Evolutionary conservation across 2,888 invertebrate genomes (phyloP), one percentile per base, ranked within the genome.

Genomic region (Troides helena): DNA sequence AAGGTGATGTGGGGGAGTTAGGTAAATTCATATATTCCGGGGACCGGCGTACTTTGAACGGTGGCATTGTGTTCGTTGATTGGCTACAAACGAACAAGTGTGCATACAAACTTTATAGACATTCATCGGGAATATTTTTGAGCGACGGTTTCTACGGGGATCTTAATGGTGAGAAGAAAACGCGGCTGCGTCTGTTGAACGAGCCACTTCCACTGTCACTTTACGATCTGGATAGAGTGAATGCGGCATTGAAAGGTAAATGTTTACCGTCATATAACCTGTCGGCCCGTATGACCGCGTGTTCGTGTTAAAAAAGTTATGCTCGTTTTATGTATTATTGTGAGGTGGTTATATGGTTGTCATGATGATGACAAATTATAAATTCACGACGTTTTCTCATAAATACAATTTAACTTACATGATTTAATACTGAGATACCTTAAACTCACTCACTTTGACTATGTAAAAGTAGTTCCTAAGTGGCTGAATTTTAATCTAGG

Each of bases 191-290:
- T 72, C 81, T 92, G 77, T 86, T 92, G 85, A 90, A 89, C 82
- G 92, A 91, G 85, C 91, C 92, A 73, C 88, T 92, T 78, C 88
- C 91, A 80, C 83, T 91, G 85, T 89, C 92, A 75, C 88, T 91
- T 78, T 92, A 91, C 80, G 92, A 91, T 85, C 87, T 90, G 87
- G 91, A 91, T 81, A 88, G 92, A 89, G 90, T 92, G 77, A 91
- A 90, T 84, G 91, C 91, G 76, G 91, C 92, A 75, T 87, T 92
- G 83, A 90, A 89, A 90, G 92, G 92, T 92, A 92, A 92, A 90
- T 89, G 81, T 90, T 89, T 86, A 84, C 85, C 80, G 77, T 84
- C 81, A 79, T 73, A 73, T 81, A 83, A 83, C 81, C 81, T 85
- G 85, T 82, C 82, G 84, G 83, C 78, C 72, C 80, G 81, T 85